Percentiles rank a stretch among this genome's conserved stretches.
These are phyloP conservation scores for Rhagologus leucostigma DNA, from an alignment of 2,113 vertebrate genomes.

Conservation along the genomic window DNA sequence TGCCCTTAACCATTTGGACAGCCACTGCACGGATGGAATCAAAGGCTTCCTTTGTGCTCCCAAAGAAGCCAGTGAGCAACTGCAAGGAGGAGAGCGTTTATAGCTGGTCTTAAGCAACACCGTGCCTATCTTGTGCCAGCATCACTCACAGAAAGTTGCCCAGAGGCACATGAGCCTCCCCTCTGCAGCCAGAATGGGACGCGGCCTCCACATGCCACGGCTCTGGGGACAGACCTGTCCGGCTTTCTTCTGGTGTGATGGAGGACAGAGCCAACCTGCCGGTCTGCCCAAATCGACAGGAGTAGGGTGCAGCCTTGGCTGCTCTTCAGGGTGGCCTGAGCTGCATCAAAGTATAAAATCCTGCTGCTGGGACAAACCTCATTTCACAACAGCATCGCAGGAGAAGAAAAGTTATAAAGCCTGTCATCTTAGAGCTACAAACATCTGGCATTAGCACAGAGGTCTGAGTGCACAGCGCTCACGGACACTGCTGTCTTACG, in stretches of 20 bases:
- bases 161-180: neutral
- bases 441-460: neutral
- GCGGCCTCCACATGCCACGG: neutral
- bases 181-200: neutral
- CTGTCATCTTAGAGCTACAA: neutral
- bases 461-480: accelerated
- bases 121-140: neutral
- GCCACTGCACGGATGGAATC: neutral
- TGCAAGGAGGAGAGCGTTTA: neutral
- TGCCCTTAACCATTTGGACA: slow-evolving; percentile 28
- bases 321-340: neutral
- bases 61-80: neutral
- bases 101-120: neutral
- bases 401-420: neutral
- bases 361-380: neutral
- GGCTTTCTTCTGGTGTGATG: neutral
- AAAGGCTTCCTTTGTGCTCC: slow-evolving; percentile 47
- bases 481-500: accelerated
- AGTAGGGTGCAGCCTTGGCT: accelerated
- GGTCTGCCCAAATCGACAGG: accelerated
- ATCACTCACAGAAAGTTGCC: neutral
- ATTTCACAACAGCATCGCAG: neutral
- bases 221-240: neutral
- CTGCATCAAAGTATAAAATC: neutral
- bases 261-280: neutral